Conservation (phyloP, 2,797 vertebrate genomes). For the Gadopsis bispinosus region DNA sequence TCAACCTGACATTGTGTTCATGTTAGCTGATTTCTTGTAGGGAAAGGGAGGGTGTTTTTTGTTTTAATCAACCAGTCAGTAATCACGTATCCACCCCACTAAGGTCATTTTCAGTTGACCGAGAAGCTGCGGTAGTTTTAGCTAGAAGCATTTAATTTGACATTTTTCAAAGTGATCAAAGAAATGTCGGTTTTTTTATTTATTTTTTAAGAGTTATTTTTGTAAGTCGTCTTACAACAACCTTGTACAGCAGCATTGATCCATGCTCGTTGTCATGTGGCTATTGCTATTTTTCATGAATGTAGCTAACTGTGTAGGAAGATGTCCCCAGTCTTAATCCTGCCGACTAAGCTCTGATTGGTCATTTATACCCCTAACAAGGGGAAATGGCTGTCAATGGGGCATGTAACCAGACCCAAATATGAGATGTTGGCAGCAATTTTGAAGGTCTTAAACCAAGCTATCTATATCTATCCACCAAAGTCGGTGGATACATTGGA, state of each 20-base stretch:
- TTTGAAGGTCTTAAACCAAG: background rate
- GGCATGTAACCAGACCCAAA: background rate
- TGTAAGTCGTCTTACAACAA: no score
- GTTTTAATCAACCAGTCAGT: background rate
- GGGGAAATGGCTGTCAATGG: no score
- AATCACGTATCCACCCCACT: background rate
- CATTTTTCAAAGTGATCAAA: background rate
- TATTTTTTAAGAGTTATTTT: no score
- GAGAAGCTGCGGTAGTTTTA: background rate
- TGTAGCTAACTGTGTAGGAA: background rate
- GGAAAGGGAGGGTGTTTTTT: background rate
- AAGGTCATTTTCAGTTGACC: background rate
- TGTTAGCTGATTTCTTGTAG: background rate
- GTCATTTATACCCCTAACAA: background rate
- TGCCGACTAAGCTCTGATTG: background rate
- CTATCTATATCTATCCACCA: background rate
- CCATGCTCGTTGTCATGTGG: background rate
- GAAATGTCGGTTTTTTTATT: background rate
- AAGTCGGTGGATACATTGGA: background rate
- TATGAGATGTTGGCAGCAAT: background rate
- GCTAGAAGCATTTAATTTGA: background rate
- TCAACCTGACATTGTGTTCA: background rate
- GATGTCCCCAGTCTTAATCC: background rate
- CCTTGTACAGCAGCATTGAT: background rate
- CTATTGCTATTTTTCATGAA: background rate